A percentile compares a stretch with the other conserved stretches of the same genome.
These are phyloP conservation scores for Coryphaenoides rupestris DNA, from an alignment of 2,113 vertebrate genomes.

Conservation along the genomic window DNA sequence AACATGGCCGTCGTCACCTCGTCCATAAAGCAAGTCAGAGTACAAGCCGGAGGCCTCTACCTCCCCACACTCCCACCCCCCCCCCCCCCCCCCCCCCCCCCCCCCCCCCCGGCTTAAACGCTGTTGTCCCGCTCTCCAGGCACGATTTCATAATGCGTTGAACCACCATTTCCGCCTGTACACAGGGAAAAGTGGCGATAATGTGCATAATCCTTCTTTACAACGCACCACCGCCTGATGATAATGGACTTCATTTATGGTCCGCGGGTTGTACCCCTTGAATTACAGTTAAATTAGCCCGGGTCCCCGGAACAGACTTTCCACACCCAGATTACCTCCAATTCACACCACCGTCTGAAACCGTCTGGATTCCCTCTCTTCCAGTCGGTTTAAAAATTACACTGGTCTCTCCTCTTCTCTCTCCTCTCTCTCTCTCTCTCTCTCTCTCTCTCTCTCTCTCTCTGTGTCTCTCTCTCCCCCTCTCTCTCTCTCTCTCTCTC, in stretches of 20 bases:
- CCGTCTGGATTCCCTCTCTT: constrained; percentile 63
- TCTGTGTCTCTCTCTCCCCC: too few relatives aligned
- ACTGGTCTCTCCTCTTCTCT: constrained; percentile 29
- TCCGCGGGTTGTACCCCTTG: constrained; percentile 69
- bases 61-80: too few relatives aligned
- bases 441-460: too few relatives aligned
- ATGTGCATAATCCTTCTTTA: constrained; percentile 72
- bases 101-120: constrained; percentile 34
- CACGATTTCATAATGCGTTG: constrained; percentile 67
- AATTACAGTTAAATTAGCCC: constrained; percentile 74
- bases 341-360: constrained; percentile 57
- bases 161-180: constrained; percentile 65
- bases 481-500: too few relatives aligned
- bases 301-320: constrained; percentile 64
- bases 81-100: too few relatives aligned
- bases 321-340: constrained; percentile 62
- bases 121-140: constrained; percentile 65
- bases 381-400: constrained; percentile 27
- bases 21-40: constrained; percentile 50
- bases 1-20: constrained; percentile 42
- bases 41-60: constrained; percentile 34
- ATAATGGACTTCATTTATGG: constrained; percentile 76
- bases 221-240: constrained; percentile 67
- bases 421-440: constrained; percentile 30
- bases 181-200: constrained; percentile 66